Evolutionary conservation across 2,797 vertebrate species (phyloP), one percentile per base, ranked within the genome.

Genomic region (Sebastiscus albofasciatus): DNA sequence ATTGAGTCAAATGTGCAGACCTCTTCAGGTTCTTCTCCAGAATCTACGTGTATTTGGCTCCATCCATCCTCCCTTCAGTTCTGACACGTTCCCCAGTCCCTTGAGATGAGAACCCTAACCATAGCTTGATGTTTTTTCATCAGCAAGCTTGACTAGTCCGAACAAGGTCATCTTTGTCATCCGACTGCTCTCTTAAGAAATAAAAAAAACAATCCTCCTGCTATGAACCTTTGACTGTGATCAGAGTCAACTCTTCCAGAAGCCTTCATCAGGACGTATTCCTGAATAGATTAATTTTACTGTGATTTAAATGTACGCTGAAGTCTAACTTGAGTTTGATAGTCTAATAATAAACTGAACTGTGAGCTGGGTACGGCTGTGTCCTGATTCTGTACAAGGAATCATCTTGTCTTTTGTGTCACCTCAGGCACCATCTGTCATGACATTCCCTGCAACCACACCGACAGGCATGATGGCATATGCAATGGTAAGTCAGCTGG

Each of bases 401-500:
- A 89, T 92, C 87, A 75, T 76, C 8, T 90, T 92, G 79, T 92
- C 83, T 90, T 86, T 88, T 85, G 84, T 90, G 90, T 94, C 42
- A 60, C 92, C 49, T 86, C 92, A 99, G 98, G 97, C 98, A 62
- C 97, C 98, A 13, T 97, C 98, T 49, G 96, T 98, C 85, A 97
- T 99, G 97, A 97, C 98, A 20, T 99, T 97, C 91, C 97, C 98
- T 87, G 97, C 97, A 91, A 99, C 98, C 61, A 98, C 98, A 29
- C 97, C 98, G 13, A 98, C 97, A 7, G 98, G 97, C 91, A 97
- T 99, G 96, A 96, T 98, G 96, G 96, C 97, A 94, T 99, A 98
- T 34, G 95, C 95, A 88, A 96, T 99, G 95, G 98, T 99, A 80
- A 90, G 91, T 90, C 77, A 58, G 69, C 73, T 58, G 71, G 74